These are phyloP conservation scores for Zygogramma bicolorata DNA, from an alignment of 2,888 invertebrate species.

Conservation along the genomic window DNA sequence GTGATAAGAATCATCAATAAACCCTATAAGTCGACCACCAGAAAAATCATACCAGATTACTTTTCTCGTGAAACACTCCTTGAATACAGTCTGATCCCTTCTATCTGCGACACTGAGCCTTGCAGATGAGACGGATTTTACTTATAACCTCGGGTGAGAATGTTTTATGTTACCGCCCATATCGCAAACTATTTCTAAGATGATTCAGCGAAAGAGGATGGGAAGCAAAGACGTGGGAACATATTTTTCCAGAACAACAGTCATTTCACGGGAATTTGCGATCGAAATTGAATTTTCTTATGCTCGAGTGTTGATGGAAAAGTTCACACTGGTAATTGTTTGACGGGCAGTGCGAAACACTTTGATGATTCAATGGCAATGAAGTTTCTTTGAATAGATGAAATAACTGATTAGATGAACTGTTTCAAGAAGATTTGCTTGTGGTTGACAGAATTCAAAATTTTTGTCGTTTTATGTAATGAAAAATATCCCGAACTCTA, in stretches of 20 bases:
- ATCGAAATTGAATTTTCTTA: conserved; percentile 12
- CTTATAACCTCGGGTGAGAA: conserved; percentile 26
- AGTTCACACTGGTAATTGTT: not conserved
- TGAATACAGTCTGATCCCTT: conserved; percentile 1
- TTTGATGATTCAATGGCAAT: not conserved
- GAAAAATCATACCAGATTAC: too few species aligned
- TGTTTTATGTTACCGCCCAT: conserved; percentile 29
- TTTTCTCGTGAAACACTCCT: not conserved
- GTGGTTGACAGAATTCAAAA: too few species aligned
- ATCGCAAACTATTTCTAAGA: conserved; percentile 27
- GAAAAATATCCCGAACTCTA: too few species aligned
- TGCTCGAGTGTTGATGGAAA: not conserved
- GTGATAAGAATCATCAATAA: too few species aligned
- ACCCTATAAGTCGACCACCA: too few species aligned
- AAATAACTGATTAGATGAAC: not conserved
- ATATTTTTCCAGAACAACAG: conserved; percentile 13
- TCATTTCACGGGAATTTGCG: conserved; percentile 10
- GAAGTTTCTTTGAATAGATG: not conserved
- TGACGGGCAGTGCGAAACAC: not conserved
- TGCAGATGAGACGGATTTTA: conserved; percentile 20
- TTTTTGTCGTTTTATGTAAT: too few species aligned
- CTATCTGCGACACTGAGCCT: conserved; percentile 11
- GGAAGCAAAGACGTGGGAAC: conserved; percentile 29
- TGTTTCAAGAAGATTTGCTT: too few species aligned
- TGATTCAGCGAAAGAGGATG: conserved; percentile 27